These are phyloP conservation scores for Acanthopagrus latus DNA, from an alignment of 2,797 vertebrate species.

Conservation along the genomic window DNA sequence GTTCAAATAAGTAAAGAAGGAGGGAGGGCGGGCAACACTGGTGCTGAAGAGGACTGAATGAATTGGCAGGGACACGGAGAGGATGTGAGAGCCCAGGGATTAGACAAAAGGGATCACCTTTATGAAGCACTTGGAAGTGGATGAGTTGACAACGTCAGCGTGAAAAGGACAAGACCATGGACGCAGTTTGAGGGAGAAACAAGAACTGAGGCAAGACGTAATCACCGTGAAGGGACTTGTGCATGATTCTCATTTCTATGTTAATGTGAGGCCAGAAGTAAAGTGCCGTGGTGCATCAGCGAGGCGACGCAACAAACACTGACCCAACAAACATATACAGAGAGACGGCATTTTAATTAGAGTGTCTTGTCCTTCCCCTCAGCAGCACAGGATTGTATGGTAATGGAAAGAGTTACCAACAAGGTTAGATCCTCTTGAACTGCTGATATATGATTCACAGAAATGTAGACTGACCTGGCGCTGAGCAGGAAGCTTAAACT, in stretches of 20 bases:
- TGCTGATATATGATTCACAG: background rate
- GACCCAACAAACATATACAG: constrained; percentile 15
- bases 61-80: constrained; percentile 32
- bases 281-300: constrained; percentile 49
- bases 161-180: constrained; percentile 24
- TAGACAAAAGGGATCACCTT: constrained; percentile 54
- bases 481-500: background rate
- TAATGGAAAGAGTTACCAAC: background rate
- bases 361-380: background rate
- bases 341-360: constrained; percentile 47
- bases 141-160: constrained; percentile 15
- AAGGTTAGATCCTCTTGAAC: constrained; percentile 16
- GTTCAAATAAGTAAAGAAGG: constrained; percentile 29
- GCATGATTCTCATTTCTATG: constrained; percentile 88
- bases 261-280: constrained; percentile 75
- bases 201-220: constrained; percentile 29
- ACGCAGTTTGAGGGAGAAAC: background rate
- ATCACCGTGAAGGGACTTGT: constrained; percentile 75
- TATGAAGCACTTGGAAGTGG: constrained; percentile 46
- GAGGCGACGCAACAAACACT: constrained; percentile 39
- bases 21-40: background rate
- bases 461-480: constrained; percentile 5
- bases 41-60: constrained; percentile 52
- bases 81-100: constrained; percentile 30
- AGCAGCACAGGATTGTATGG: background rate